Conservation (phyloP, 2,113 vertebrate species). For the Smithornis capensis region DNA sequence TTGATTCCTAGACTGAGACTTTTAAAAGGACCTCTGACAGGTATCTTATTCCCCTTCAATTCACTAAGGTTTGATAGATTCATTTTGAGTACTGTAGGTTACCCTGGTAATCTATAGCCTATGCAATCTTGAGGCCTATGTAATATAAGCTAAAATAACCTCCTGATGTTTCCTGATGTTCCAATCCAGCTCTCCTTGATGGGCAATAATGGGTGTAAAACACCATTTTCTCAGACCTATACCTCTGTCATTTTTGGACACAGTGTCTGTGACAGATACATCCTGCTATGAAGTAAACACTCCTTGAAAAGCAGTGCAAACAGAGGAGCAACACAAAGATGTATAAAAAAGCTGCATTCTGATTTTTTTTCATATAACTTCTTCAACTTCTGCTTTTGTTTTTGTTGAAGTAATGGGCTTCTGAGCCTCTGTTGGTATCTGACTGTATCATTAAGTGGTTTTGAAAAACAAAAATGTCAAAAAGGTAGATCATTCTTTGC, state of each 20-base stretch:
- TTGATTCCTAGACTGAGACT: background rate
- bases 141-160: background rate
- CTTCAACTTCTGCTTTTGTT: background rate
- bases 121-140: background rate
- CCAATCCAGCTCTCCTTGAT: background rate
- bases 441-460: background rate
- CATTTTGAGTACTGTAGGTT: background rate
- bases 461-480: background rate
- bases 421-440: background rate
- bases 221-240: background rate
- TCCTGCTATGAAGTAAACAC: background rate
- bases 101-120: background rate
- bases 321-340: background rate
- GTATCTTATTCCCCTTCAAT: background rate
- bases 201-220: background rate
- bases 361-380: background rate
- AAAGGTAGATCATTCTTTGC: background rate
- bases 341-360: background rate
- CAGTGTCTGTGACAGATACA: background rate
- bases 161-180: background rate
- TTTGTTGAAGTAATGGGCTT: background rate
- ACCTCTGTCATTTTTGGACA: background rate
- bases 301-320: rapidly evolving
- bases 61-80: background rate
- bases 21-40: background rate